phyloP scores from a whole-genome alignment of 2,113 vertebrate genomes.

The western clawed frog (Xenopus tropicalis) region DNA sequence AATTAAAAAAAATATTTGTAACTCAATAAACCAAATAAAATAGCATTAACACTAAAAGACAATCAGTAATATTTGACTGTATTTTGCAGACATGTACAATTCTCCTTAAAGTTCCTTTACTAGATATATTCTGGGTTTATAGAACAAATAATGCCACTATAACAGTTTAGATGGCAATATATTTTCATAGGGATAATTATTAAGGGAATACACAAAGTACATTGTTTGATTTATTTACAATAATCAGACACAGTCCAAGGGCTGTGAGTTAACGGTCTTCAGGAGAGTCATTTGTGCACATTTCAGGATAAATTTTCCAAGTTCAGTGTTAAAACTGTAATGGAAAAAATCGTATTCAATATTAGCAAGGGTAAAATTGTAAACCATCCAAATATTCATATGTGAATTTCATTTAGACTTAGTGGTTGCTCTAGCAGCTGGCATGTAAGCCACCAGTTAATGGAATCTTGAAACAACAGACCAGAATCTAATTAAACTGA shows the following conservation, averaged over 20 bases:
- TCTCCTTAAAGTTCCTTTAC: too few relatives aligned
- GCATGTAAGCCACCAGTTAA: conserved; percentile 75
- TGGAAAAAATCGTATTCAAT: conserved; percentile 76
- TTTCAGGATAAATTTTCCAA: conserved; percentile 79
- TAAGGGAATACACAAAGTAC: conserved; percentile 77
- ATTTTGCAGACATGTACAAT: too few relatives aligned
- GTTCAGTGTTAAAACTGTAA: conserved; percentile 76
- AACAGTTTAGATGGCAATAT: conserved; percentile 65
- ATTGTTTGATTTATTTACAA: conserved; percentile 75
- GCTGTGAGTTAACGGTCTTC: conserved; percentile 79
- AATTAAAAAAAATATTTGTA: too few relatives aligned
- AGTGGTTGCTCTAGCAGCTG: conserved; percentile 75
- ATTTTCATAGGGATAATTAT: conserved; percentile 70
- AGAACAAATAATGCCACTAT: conserved; percentile 11
- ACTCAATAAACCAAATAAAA: too few relatives aligned
- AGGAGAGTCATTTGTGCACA: conserved; percentile 77
- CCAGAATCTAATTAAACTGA: conserved; percentile 80
- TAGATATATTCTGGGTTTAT: too few relatives aligned
- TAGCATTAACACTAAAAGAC: too few relatives aligned
- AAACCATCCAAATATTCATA: conserved; percentile 76
- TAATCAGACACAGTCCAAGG: conserved; percentile 78
- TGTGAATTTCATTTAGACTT: conserved; percentile 79
- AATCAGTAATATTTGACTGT: too few relatives aligned
- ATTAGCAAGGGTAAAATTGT: conserved; percentile 83
- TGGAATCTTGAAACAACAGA: conserved; percentile 79